Evolutionary conservation across 2,113 vertebrate genomes (phyloP).

Genomic region (Hemichromis elongatus): DNA sequence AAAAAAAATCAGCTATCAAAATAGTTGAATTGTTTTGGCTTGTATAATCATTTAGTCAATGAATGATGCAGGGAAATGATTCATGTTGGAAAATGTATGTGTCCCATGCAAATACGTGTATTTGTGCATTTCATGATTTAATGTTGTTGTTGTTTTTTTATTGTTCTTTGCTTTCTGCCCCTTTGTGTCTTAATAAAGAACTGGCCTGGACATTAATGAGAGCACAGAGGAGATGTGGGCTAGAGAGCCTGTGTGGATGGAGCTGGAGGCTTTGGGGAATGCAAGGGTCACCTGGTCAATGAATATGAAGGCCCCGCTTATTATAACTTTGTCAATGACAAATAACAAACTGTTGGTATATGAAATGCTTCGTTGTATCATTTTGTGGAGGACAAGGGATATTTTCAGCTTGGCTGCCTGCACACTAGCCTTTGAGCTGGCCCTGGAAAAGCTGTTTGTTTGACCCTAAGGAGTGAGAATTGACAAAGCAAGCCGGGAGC

Average conservation of each 20-base stretch:
- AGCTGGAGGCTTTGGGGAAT: conserved; percentile 54
- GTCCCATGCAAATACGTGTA: background rate
- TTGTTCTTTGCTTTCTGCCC: background rate
- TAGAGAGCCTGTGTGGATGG: background rate
- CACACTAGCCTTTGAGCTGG: conserved; percentile 69
- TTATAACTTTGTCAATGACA: conserved; percentile 80
- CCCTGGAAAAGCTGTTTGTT: conserved; percentile 80
- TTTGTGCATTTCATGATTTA: background rate
- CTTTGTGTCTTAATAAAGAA: conserved; percentile 35
- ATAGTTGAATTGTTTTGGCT: background rate
- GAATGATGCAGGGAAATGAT: background rate
- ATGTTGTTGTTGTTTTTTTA: background rate
- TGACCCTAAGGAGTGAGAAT: conserved; percentile 81
- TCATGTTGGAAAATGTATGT: background rate
- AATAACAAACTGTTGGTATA: conserved; percentile 78
- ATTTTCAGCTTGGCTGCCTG: conserved; percentile 80
- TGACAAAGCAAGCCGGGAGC: conserved; percentile 79
- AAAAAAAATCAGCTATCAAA: background rate
- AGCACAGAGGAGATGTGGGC: conserved; percentile 28
- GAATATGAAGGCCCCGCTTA: conserved; percentile 75
- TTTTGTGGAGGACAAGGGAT: conserved; percentile 78
- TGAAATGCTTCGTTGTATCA: conserved; percentile 78
- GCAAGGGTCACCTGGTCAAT: conserved; percentile 70
- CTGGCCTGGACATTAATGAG: conserved; percentile 46
- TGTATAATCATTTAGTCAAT: background rate